phyloP scores from a whole-genome alignment of 1,140 invertebrate genomes.

The Caenorhabditis remanei region DNA sequence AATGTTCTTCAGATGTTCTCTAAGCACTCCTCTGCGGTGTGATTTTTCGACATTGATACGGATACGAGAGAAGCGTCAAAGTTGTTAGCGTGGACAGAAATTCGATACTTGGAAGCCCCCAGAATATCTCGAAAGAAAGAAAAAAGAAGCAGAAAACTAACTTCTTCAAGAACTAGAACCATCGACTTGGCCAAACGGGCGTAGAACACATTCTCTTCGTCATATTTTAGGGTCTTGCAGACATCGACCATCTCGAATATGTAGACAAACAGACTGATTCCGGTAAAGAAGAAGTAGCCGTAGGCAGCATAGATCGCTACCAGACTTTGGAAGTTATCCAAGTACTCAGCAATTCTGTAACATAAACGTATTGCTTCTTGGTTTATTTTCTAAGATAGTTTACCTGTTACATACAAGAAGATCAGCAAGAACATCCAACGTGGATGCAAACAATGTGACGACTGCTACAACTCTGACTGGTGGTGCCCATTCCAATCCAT shows the following conservation, averaged over 20 bases:
- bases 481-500: slow-evolving; percentile 76
- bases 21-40: no score
- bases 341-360: slow-evolving; percentile 72
- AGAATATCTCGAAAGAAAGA: slow-evolving; percentile 43
- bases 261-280: slow-evolving; percentile 74
- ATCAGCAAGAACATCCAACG: slow-evolving; percentile 76
- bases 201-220: slow-evolving; percentile 77
- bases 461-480: slow-evolving; percentile 75
- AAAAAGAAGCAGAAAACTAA: slow-evolving; percentile 37
- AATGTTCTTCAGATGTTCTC: slow-evolving; percentile 43
- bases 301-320: slow-evolving; percentile 73
- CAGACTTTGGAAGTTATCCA: slow-evolving; percentile 75
- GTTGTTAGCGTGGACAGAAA: slow-evolving; percentile 36
- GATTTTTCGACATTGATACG: slow-evolving; percentile 24
- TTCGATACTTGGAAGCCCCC: background rate
- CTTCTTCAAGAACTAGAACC: slow-evolving; percentile 76
- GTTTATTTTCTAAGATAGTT: background rate
- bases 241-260: slow-evolving; percentile 77
- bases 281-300: slow-evolving; percentile 78
- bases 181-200: slow-evolving; percentile 76
- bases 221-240: slow-evolving; percentile 75
- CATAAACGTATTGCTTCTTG: background rate
- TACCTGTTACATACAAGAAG: slow-evolving; percentile 72
- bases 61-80: slow-evolving; percentile 11
- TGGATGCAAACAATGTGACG: slow-evolving; percentile 76